Conservation (phyloP, 2,113 vertebrate species). For the Megalops atlanticus region DNA sequence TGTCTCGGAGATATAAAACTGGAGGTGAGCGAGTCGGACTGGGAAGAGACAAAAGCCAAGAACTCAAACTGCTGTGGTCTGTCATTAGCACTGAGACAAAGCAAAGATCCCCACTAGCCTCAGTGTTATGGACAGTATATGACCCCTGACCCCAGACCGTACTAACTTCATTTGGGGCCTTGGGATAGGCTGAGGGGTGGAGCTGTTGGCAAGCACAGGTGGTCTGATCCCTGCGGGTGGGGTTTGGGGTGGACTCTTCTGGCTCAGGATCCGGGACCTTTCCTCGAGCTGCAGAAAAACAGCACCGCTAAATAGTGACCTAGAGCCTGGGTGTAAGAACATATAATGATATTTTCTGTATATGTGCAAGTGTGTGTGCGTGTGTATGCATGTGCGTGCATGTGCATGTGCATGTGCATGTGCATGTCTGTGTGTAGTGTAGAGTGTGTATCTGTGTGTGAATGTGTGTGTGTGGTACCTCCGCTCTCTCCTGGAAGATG, state of each 20-base stretch:
- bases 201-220: conserved; percentile 58
- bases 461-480: conserved; percentile 64
- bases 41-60: conserved; percentile 29
- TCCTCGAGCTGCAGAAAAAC: conserved; percentile 66
- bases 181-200: conserved; percentile 76
- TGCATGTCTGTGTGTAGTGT: background rate
- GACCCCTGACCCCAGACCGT: background rate
- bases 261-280: conserved; percentile 59
- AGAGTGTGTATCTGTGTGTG: conserved; percentile 5
- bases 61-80: conserved; percentile 22
- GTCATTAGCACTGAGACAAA: background rate
- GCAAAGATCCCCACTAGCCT: background rate
- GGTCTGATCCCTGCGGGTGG: conserved; percentile 68
- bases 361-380: background rate
- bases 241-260: conserved; percentile 63
- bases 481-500: conserved; percentile 77
- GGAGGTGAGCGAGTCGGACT: conserved; percentile 77
- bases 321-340: background rate
- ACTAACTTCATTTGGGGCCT: conserved; percentile 53
- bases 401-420: background rate
- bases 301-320: conserved; percentile 17
- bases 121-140: conserved; percentile 38
- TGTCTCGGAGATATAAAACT: conserved; percentile 88
- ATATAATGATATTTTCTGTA: background rate
- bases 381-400: background rate